Base-by-base conservation (phyloP, 2,888 invertebrate genomes). In the Microchrysa polita region DNA sequence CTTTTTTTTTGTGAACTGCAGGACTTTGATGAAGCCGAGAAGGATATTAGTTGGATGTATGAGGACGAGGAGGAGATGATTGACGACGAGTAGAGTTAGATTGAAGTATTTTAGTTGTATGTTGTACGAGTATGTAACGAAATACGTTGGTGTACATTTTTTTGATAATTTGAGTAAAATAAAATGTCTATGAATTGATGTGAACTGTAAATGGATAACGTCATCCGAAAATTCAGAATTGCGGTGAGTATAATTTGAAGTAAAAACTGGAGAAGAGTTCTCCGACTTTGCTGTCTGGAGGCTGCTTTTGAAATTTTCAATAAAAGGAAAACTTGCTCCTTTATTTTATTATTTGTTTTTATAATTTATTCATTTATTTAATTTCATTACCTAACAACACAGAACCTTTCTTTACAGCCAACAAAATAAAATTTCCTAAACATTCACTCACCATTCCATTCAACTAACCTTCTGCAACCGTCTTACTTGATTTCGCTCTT, bases 21-120 rank as follows among this genome's bases (percentile, higher is more conserved):
- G 76, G 76, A 76, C n/a, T 74, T 74, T 57, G 71, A 73, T 52
- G 76, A 76, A 67, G 65, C 23, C 16, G 72, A 55, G 10, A 53
- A 52, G 16, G 76, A 76, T 44, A 16, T 72, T 0, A 72, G 73
- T 22, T 74, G 72, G 74, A 74, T 73, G 42, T 76, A 73, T 72
- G 67, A 72, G 12, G 74, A 76, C 1, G 74, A 76, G 2, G 74
- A 76, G 1, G 76, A 76, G 2, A 73, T 73, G 61, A 55, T 63
- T 73, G 72, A 72, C 27, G 61, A 72, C 40, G 69, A 55, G 23
- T 69, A 69, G n/a, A 67, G 14, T 14, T 22, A 44, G 27, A 44
- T 12, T 27, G 57, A 69, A 69, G 69, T 69, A 69, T 69, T 69
- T 69, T 69, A 69, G 69, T 40, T 55, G 27, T 67, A 67, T 27